Evolutionary conservation across 2,888 invertebrate genomes (phyloP).

Genomic region (Drosophila tripunctata): DNA sequence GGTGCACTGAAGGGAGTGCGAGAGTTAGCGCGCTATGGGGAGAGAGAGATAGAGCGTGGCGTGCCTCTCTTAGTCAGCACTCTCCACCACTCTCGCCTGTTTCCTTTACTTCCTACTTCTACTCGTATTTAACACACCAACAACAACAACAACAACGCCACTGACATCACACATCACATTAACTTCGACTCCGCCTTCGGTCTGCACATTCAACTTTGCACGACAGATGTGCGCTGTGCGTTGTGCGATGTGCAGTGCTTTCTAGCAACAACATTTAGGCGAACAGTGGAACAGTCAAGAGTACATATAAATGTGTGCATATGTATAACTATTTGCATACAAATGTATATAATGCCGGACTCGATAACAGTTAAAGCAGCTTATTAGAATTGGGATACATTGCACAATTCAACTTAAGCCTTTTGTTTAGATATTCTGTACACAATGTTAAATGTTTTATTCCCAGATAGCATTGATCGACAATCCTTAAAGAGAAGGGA

Average conservation of each 20-base stretch:
- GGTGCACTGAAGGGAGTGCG: slow-evolving; percentile 2
- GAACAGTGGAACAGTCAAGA: slow-evolving; percentile 5
- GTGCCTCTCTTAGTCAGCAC: slow-evolving; percentile 33
- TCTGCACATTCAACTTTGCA: slow-evolving; percentile 13
- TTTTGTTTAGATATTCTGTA: background rate
- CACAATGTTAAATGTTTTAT: background rate
- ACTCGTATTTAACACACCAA: slow-evolving; percentile 7
- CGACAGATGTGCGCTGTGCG: too few species aligned
- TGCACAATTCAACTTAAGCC: background rate
- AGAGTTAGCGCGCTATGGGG: slow-evolving; percentile 19
- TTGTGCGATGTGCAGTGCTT: slow-evolving; percentile 52
- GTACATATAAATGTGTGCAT: slow-evolving; percentile 5
- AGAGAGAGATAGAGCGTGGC: background rate
- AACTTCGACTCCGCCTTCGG: slow-evolving; percentile 12
- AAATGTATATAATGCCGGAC: background rate
- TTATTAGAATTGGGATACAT: slow-evolving; percentile 12
- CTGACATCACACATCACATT: slow-evolving; percentile 22
- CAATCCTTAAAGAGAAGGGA: too few species aligned
- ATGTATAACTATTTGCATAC: background rate
- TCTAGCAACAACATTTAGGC: slow-evolving; percentile 7
- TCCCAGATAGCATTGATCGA: too few species aligned
- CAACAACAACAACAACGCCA: slow-evolving; percentile 1
- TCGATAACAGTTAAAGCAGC: slow-evolving; percentile 16
- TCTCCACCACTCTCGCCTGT: slow-evolving; percentile 24
- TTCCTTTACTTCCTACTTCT: slow-evolving; percentile 10